A percentile compares a stretch with the other conserved stretches of the same genome.
Conservation (phyloP, 1,140 invertebrate genomes). For the Formica exsecta region DNA sequence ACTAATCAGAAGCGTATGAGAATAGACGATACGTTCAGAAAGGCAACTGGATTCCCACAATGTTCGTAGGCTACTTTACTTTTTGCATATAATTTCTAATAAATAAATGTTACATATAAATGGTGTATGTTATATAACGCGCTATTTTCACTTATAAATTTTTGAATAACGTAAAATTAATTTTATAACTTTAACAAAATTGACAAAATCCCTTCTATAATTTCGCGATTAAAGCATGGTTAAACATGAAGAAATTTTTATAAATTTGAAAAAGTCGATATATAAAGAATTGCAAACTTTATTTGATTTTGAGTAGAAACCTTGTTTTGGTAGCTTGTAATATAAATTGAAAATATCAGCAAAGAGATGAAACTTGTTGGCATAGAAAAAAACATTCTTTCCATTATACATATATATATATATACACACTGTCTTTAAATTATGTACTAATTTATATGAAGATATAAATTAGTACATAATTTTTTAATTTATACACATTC, state of each 20-base stretch:
- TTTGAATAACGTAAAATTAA: conserved; percentile 2
- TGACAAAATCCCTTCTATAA: neutral
- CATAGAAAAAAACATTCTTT: neutral
- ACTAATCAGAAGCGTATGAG: conserved; percentile 55
- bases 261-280: neutral
- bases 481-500: too few relatives aligned
- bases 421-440: conserved; percentile 6
- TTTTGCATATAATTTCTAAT: neutral
- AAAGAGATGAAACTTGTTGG: too few relatives aligned
- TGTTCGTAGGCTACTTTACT: neutral
- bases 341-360: neutral
- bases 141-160: neutral
- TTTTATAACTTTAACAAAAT: neutral
- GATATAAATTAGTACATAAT: too few relatives aligned
- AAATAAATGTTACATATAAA: neutral
- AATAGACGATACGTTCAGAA: conserved; percentile 41
- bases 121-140: neutral
- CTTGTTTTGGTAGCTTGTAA: neutral
- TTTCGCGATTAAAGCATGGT: neutral
- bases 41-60: conserved; percentile 33
- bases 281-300: neutral
- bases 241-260: neutral
- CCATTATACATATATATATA: neutral
- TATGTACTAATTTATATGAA: neutral
- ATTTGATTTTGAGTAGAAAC: neutral